phyloP scores from a whole-genome alignment of 2,113 vertebrate genomes.

The Neomonachus schauinslandi region DNA sequence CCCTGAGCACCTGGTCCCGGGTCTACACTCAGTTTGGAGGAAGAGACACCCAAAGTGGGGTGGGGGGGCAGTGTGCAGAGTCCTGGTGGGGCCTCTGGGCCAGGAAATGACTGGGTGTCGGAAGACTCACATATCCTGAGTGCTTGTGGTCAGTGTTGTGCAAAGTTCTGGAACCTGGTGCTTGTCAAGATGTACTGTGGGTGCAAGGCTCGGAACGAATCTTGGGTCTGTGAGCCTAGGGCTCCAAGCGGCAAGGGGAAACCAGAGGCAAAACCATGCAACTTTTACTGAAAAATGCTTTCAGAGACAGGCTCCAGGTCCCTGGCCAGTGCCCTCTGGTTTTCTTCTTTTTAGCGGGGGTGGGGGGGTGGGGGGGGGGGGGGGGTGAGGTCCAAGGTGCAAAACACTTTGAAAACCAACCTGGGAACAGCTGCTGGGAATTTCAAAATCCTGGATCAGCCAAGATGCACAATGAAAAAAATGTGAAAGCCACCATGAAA shows the following conservation, averaged over 20 bases:
- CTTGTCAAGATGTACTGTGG: rapidly evolving
- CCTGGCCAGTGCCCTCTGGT: background rate
- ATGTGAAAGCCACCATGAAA: background rate
- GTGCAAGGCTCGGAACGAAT: background rate
- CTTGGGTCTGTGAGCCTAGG: background rate
- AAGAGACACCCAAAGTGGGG: background rate
- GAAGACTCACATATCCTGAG: background rate
- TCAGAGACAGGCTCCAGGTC: rapidly evolving
- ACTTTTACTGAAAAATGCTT: background rate
- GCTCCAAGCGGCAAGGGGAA: background rate
- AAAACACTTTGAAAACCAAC: background rate
- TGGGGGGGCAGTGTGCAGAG: background rate
- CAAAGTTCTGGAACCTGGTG: background rate
- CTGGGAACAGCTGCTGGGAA: background rate
- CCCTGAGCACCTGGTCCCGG: rapidly evolving
- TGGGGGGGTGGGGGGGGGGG: too few species aligned
- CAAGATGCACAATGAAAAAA: background rate
- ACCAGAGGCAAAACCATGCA: background rate
- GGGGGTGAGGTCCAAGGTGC: background rate
- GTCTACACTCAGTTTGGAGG: background rate
- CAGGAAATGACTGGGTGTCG: background rate
- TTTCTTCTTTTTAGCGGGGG: background rate
- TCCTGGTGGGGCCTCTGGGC: rapidly evolving
- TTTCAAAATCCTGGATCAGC: background rate
- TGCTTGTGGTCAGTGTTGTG: background rate